Conservation (phyloP, 2,113 vertebrate species). For the Capreolus pygargus region DNA sequence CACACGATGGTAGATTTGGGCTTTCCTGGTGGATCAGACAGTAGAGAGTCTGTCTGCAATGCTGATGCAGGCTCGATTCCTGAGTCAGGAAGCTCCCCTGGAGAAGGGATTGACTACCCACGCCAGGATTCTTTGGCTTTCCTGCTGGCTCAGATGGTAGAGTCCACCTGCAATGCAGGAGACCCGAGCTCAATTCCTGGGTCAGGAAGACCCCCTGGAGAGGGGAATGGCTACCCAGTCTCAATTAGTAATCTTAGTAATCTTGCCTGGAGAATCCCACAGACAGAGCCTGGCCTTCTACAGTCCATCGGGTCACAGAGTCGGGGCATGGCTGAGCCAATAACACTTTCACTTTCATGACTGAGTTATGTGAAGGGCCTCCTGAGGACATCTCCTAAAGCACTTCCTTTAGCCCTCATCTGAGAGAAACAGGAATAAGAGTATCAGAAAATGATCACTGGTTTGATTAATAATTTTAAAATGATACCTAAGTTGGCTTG, state of each 20-base stretch:
- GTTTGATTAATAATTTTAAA: neutral
- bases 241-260: neutral
- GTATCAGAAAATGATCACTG: neutral
- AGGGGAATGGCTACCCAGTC: neutral
- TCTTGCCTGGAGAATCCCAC: neutral
- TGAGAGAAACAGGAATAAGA: neutral
- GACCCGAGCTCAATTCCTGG: neutral
- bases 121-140: neutral
- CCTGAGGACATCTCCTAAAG: neutral
- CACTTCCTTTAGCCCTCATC: neutral
- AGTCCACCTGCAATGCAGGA: neutral
- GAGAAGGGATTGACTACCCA: neutral
- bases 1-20: neutral
- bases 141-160: neutral
- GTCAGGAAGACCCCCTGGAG: neutral
- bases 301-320: neutral
- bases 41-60: neutral
- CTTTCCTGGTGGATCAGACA: neutral
- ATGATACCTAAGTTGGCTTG: neutral
- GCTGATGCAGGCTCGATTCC: neutral
- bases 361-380: neutral
- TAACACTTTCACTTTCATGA: neutral
- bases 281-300: neutral
- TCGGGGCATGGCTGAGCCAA: neutral
- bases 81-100: neutral